Evolutionary conservation across 2,888 invertebrate genomes (phyloP).

Genomic region (Microplitis deprimator): DNA sequence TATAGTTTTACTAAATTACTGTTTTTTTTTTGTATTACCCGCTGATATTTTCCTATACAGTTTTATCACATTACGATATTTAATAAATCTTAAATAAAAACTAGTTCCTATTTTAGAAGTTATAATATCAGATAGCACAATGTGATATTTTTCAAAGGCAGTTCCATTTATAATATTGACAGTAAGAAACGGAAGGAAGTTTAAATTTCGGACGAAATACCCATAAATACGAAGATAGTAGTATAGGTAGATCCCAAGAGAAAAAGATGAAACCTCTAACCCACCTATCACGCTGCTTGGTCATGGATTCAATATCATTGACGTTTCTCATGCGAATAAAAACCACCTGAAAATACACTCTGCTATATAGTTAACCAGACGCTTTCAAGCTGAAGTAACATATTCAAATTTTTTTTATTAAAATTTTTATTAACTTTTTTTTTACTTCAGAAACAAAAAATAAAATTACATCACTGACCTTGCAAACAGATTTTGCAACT

Average conservation of each 20-base stretch:
- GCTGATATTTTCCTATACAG: no score
- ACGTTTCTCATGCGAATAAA: constrained; percentile 5
- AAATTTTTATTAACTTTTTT: background rate
- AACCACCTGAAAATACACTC: constrained; percentile 22
- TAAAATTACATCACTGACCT: background rate
- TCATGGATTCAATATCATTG: constrained; percentile 20
- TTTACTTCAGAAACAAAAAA: background rate
- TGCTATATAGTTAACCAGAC: constrained; percentile 5
- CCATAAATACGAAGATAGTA: constrained; percentile 32
- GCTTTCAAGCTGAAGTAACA: constrained; percentile 5
- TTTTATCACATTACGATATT: no score
- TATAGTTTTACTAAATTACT: background rate
- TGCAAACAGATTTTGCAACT: background rate
- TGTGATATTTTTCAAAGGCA: constrained; percentile 3
- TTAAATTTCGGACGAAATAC: constrained; percentile 22
- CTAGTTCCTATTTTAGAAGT: background rate
- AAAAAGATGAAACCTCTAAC: background rate
- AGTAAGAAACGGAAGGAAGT: constrained; percentile 27
- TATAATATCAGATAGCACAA: background rate
- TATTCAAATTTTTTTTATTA: background rate
- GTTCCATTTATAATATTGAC: constrained; percentile 15
- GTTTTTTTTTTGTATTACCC: no score
- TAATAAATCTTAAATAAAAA: background rate
- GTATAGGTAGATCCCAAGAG: constrained; percentile 1
- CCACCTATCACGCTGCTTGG: background rate